These are phyloP conservation scores for Mellilla xanthometata DNA, from an alignment of 2,888 invertebrate species.

Conservation along the genomic window DNA sequence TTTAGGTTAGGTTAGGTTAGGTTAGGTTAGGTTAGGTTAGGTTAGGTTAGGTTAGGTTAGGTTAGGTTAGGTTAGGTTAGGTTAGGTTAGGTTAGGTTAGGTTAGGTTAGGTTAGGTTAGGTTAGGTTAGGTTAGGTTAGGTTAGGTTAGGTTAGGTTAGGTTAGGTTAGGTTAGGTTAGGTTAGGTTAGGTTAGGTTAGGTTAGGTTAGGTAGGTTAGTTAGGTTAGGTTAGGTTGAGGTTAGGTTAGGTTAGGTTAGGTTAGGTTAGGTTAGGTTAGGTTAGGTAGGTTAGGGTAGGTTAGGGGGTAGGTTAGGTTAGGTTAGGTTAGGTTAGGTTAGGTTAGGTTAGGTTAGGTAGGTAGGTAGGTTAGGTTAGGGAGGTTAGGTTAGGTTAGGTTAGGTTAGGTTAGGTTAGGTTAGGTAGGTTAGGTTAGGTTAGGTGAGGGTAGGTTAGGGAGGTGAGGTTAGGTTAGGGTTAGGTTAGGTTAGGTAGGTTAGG, in stretches of 20 bases:
- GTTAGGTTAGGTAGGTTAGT: constrained; percentile 1
- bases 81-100: constrained; percentile 1
- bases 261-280: background rate
- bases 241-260: constrained; percentile 2
- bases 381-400: constrained; percentile 23
- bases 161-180: constrained; percentile 2
- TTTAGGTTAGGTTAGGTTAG: constrained; percentile 1
- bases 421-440: constrained; percentile 4
- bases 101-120: constrained; percentile 2
- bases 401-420: constrained; percentile 15
- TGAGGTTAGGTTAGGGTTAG: constrained; percentile 1
- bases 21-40: constrained; percentile 2
- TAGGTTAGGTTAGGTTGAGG: background rate
- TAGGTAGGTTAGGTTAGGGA: constrained; percentile 6
- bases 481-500: constrained; percentile 22
- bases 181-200: constrained; percentile 2
- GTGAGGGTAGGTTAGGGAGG: constrained; percentile 2
- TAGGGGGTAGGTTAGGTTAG: constrained; percentile 14
- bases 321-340: constrained; percentile 6
- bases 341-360: constrained; percentile 15
- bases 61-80: background rate
- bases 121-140: constrained; percentile 2
- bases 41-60: background rate
- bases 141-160: constrained; percentile 2
- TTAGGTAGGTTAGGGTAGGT: constrained; percentile 12